Percentiles rank a stretch among this genome's conserved stretches.
Evolutionary conservation across 2,797 vertebrate species (phyloP).

Genomic region (Halcyon leucocephala): DNA sequence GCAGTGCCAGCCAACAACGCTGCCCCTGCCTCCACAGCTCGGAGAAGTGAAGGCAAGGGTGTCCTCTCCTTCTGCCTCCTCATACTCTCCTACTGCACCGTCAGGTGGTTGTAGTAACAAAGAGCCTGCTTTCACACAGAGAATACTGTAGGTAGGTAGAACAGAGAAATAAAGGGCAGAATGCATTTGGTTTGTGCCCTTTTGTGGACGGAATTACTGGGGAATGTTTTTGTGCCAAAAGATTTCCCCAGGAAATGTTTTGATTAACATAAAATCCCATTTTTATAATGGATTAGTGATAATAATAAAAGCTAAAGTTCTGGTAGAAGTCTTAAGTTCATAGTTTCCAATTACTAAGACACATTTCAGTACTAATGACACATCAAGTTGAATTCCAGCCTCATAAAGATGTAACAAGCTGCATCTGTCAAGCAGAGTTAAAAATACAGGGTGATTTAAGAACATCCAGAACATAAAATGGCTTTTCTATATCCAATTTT

Average conservation of each 20-base stretch:
- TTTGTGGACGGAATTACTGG: background rate
- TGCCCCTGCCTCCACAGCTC: accelerated
- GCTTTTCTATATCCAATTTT: conserved; percentile 63
- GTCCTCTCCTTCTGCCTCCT: background rate
- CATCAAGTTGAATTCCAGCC: background rate
- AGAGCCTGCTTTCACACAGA: background rate
- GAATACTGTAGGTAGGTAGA: background rate
- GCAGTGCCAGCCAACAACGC: accelerated
- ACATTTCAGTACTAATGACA: background rate
- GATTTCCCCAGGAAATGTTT: background rate
- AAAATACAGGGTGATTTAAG: conserved; percentile 4
- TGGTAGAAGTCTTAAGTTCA: background rate
- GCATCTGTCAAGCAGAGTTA: background rate
- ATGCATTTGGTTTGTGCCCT: background rate
- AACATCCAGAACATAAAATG: conserved; percentile 13
- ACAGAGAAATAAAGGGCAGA: background rate
- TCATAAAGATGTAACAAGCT: background rate
- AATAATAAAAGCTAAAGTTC: background rate
- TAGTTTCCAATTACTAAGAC: background rate
- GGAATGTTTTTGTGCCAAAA: background rate
- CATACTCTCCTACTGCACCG: background rate
- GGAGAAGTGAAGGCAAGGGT: background rate
- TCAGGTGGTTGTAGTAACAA: accelerated
- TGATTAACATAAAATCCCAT: background rate
- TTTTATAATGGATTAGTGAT: background rate